Evolutionary conservation across 2,113 vertebrate genomes (phyloP), one percentile per base, ranked within the genome.

Genomic region (Corythaixoides concolor): DNA sequence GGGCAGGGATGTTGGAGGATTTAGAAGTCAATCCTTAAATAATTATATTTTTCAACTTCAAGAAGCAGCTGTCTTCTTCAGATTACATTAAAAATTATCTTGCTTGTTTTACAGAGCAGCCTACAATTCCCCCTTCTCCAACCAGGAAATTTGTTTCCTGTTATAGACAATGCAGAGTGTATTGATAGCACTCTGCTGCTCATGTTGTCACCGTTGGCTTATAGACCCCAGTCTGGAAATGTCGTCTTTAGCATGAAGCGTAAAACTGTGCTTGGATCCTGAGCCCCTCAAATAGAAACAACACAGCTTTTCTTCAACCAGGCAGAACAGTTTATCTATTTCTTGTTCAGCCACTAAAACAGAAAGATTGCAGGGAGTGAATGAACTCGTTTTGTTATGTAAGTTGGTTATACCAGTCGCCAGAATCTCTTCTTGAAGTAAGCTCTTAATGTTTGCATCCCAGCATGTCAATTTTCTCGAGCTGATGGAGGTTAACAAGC

Each of bases 21-120:
- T 97, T 95, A 92, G 66, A 82, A 64, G 50, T 95, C 89, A 93
- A 87, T 97, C 95, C 87, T 94, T 96, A 95, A 97, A 93, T 92
- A 96, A 92, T 95, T 96, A 84, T 78, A n/a, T 79, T 95, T 95
- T 95, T 95, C 64, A 91, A 90, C 89, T 92, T 96, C 81, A 95
- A 91, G 84, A 92, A 95, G 53, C 84, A 90, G 84, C 91, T 92
- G 77, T 75, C 88, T 85, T 92, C 91, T 94, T 93, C 94, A 96
- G 94, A 96, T 95, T 96, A 93, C 91, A 75, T 95, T 93, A 89
- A 82, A 96, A 96, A 93, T 90, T 89, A 79, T 95, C 84, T 92
- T 79, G 55, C 87, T 96, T 93, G 74, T 95, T 96, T 96, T 95
- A 95, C 47, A 67, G 58, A 89, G 73, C 52, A 70, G 68, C 56